Evolutionary conservation across 2,888 invertebrate species (phyloP), one percentile per base, ranked within the genome.

Genomic region (Agriotes lineatus): DNA sequence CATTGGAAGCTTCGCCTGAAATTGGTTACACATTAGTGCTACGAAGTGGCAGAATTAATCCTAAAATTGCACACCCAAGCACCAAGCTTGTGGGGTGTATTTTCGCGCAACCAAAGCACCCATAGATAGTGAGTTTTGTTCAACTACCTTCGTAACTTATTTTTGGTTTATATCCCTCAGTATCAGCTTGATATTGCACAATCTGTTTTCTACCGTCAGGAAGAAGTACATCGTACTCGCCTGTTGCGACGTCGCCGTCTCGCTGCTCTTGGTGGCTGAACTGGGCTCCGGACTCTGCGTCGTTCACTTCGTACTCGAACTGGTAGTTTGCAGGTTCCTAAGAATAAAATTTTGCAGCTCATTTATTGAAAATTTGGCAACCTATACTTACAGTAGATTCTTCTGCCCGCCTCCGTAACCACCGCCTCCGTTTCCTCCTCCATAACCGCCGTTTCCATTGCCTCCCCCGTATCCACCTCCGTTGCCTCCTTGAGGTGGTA

Each of bases 161-260:
- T 84, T 90, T 90, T 79, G 94, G 94, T 83, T 92, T 91, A 85
- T 91, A 95, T 81, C 94, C 94, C 73, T 92, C 91, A 80, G 88
- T 87, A 84, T 93, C 94, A 19, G 94, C 94, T 84, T 92, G 92
- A 85, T 95, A 95, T 84, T 92, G 91, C 76, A 95, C 93, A 82
- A 93, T 90, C 87, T 94, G 94, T 85, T 91, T 93, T 85, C 94
- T 90, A 83, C 94, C 94, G 86, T 94, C 94, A 74, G 94, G 94
- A 84, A 95, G 88, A 77, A 93, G 87, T 82, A 95, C 94, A 87
- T 94, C 93, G 88, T 94, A 95, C 86, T 93, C 91, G 84, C 94
- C 94, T 83, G 90, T 91, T 78, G 94, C 90, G 76, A 90, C 87
- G 85, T 94, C 94, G 74, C 94, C 94, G 83, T 94, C 93, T 72